Base-by-base conservation (phyloP, 1,140 invertebrate genomes). In the Drosophila dunni region DNA sequence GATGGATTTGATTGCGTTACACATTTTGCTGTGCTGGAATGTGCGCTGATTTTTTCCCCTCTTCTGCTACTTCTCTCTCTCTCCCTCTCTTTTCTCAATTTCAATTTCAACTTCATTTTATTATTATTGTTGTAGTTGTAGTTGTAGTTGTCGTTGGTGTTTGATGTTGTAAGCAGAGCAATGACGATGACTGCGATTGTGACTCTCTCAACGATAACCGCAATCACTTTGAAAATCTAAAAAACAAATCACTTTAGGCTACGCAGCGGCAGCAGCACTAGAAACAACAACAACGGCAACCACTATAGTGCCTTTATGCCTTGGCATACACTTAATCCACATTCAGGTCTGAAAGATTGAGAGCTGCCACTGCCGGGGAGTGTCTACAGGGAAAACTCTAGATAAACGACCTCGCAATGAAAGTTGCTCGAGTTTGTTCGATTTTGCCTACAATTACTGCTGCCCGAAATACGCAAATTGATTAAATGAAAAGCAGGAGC, bases 1-100 rank as follows among this genome's bases (percentile, higher is more conserved):
- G 85, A 84, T 89, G 85, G 84, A 86, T 89, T 89, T 89, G 85
- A 89, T 89, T 89, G 84, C 84, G 84, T 90, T 89, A 89, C 85
- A 89, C 81, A 90, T 89, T 90, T 86, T 83, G 67, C 24, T 76
- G 62, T 66, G 54, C 61, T 83, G 84, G 84, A 90, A 88, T 88
- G 84, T 84, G 83, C 84, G 84, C 83, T 89, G 85, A 88, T 84
- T 88, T 88, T 68, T 42, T 73, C 24, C 24, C 24, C 24, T 29
- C 24, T 29, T 29, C 24, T 34, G 15, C 66, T 20, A 29, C 48
- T n/a, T 46, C 15, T 17, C 60, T 42, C 51, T 51, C 15, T 9
- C 45, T 44, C 42, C n/a, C 29, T n/a, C 50, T 10, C 8, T 33
- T 57, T 74, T 81, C 48, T 81, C 40, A 15, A 45, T 63, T 64